Evolutionary conservation across 2,797 vertebrate species (phyloP), one percentile per base, ranked within the genome.

Genomic region (Choloepus didactylus): DNA sequence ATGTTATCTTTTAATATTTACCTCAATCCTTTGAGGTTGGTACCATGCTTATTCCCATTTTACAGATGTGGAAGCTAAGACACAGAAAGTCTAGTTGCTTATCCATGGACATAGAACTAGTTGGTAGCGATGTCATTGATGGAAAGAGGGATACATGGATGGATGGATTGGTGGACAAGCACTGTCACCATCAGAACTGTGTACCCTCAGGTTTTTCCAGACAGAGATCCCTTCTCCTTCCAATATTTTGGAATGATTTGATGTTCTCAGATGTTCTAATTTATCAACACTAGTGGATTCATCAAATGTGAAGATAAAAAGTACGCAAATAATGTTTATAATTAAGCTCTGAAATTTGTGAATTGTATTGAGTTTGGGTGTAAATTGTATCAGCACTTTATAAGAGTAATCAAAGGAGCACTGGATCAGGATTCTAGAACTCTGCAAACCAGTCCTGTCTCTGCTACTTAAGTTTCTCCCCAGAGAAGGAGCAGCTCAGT

Each of bases 71-170:
- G 12, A 89, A 31, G 31, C 7, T 27, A 44, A 93, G 59, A 80
- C 60, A 93, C 21, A 76, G 85, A 94, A 49, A 83, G 5, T 21
- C 66, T 89, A 38, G 15, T 87, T 80, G 44, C 46, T 85, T 54
- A 4, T 25, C 14, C 23, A 15, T n/a, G 9, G 4, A 81, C 35
- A 75, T 19, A 91, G 46, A 80, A 12, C 14, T 75, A 27, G 25
- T 59, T 64, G 56, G 3, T 25, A 54, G 59, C 29, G 9, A 25
- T 69, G 21, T 29, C 8, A 23, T 60, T 56, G 56, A 56, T 86
- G 31, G 31, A 19, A 35, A 5, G 11, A 14, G 18, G 38, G 59
- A 29, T 16, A 18, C 5, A n/a, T 23, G 19, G 23, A 31, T 83
- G 60, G 4, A 66, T n/a, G 12, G 60, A 60, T 62, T 12, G 27